A percentile compares a stretch with the other conserved stretches of the same genome.
These are phyloP conservation scores for Notechis scutatus DNA, from an alignment of 2,113 vertebrate species.

Conservation along the genomic window DNA sequence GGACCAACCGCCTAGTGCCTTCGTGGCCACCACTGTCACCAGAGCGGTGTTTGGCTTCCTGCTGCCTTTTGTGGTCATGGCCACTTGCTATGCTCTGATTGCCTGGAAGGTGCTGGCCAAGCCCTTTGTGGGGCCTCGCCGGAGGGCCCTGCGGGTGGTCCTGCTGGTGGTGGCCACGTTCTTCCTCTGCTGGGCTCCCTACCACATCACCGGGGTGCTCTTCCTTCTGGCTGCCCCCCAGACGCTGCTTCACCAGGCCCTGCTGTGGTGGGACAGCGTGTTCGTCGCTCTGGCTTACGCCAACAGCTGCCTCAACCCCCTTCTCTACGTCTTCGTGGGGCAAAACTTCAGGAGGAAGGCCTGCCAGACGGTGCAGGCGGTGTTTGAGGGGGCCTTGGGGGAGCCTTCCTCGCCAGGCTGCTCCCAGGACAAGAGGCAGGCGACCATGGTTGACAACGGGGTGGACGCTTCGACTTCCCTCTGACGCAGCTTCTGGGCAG, in stretches of 20 bases:
- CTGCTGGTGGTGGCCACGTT: constrained; percentile 64
- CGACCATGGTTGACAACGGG: constrained; percentile 18
- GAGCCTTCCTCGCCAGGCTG: constrained; percentile 54
- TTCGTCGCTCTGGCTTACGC: constrained; percentile 66
- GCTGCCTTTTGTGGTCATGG: constrained; percentile 68
- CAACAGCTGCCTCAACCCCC: constrained; percentile 82
- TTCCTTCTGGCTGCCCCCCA: background rate
- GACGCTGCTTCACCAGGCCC: background rate
- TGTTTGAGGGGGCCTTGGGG: constrained; percentile 72
- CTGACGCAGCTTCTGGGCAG: background rate
- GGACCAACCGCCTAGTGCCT: no score
- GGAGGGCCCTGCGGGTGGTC: constrained; percentile 63
- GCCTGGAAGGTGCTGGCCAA: constrained; percentile 31
- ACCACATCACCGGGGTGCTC: constrained; percentile 69
- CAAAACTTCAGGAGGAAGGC: constrained; percentile 71
- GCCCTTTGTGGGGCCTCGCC: constrained; percentile 47
- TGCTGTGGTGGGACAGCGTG: constrained; percentile 62
- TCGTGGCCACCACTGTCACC: constrained; percentile 37
- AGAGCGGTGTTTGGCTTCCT: constrained; percentile 74
- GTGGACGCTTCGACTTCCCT: background rate
- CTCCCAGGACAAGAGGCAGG: constrained; percentile 47
- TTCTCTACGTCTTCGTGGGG: constrained; percentile 79
- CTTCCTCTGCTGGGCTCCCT: constrained; percentile 78
- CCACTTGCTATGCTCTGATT: constrained; percentile 68
- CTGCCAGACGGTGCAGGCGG: constrained; percentile 56